A percentile compares a stretch with the other conserved stretches of the same genome.
Conservation (phyloP, 2,888 invertebrate genomes). For the Blastobasis adustella region DNA sequence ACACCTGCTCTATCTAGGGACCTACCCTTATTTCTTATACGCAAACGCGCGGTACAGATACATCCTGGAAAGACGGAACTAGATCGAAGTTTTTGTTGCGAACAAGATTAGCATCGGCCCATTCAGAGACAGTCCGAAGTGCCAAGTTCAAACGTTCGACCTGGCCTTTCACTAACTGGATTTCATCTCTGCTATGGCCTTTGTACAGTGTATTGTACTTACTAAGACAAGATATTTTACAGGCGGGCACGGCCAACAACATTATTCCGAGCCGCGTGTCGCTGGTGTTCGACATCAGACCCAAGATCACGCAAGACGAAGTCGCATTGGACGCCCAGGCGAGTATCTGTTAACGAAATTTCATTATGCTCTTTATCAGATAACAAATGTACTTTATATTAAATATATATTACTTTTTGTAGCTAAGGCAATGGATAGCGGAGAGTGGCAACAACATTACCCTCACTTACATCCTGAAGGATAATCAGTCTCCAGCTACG, state of each 20-base stretch:
- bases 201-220: not conserved
- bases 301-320: constrained; percentile 67
- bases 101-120: too few species aligned
- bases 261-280: constrained; percentile 84
- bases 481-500: constrained; percentile 70
- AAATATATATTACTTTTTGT: not conserved
- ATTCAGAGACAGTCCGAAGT: too few species aligned
- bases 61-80: too few species aligned
- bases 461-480: constrained; percentile 71
- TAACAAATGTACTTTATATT: constrained; percentile 6
- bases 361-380: too few species aligned
- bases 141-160: too few species aligned
- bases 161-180: too few species aligned
- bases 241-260: constrained; percentile 84
- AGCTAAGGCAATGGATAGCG: constrained; percentile 52
- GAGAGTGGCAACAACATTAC: constrained; percentile 79
- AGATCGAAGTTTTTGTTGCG: too few species aligned
- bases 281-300: constrained; percentile 79
- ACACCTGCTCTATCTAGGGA: too few species aligned
- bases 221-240: not conserved
- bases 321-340: constrained; percentile 20
- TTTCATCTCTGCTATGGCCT: not conserved
- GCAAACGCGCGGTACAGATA: too few species aligned
- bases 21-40: too few species aligned
- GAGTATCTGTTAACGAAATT: too few species aligned